These are phyloP conservation scores for Drosophila pallidifrons DNA, from an alignment of 1,140 invertebrate species.

Conservation along the genomic window DNA sequence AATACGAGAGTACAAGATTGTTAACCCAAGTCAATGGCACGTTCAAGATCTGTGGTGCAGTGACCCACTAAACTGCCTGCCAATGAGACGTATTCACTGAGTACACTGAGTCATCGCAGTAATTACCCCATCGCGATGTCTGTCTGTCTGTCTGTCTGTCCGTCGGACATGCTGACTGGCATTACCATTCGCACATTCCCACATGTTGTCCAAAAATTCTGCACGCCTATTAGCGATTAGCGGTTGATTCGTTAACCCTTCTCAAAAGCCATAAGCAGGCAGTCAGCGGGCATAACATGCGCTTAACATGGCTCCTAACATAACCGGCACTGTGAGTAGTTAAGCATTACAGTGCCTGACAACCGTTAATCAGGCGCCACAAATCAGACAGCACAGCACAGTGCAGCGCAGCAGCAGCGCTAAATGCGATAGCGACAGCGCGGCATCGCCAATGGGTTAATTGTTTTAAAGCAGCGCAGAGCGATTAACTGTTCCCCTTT, in stretches of 20 bases:
- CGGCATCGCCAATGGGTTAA: conserved; percentile 25
- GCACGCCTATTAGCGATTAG: conserved; percentile 50
- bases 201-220: conserved; percentile 43
- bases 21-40: conserved; percentile 31
- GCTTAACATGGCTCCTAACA: conserved; percentile 40
- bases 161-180: no score
- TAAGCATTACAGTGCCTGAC: conserved; percentile 51
- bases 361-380: conserved; percentile 75
- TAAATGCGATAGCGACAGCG: not conserved
- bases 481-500: conserved; percentile 28
- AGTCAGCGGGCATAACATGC: conserved; percentile 32
- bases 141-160: no score
- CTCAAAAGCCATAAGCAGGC: conserved; percentile 51
- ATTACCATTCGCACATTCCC: conserved; percentile 41
- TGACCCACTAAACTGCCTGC: conserved; percentile 61
- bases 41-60: conserved; percentile 35
- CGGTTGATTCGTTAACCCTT: conserved; percentile 63
- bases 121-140: not conserved
- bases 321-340: conserved; percentile 33
- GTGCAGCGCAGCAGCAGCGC: conserved; percentile 3
- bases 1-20: not conserved
- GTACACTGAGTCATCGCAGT: conserved; percentile 23
- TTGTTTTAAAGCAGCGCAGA: conserved; percentile 38
- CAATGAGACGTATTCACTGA: not conserved
- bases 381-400: conserved; percentile 46